phyloP scores from a whole-genome alignment of 2,888 invertebrate genomes.

The Auanema sp. region DNA sequence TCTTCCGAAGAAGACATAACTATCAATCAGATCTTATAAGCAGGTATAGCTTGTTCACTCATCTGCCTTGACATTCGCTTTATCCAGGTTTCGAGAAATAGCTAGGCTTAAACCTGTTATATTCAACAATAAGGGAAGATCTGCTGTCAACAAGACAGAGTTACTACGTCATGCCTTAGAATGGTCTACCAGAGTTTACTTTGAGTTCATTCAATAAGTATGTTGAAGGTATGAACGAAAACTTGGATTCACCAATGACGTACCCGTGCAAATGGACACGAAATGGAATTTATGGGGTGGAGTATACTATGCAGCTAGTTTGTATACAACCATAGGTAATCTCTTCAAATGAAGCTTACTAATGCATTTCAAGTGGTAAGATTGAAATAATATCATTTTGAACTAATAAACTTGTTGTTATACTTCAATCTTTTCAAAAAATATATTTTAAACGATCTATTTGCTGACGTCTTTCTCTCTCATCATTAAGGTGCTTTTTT shows the following conservation, averaged over 20 bases:
- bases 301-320: slow-evolving; percentile 49
- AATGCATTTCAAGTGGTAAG: too few relatives aligned
- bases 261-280: slow-evolving; percentile 38
- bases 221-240: slow-evolving; percentile 43
- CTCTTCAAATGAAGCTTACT: too few relatives aligned
- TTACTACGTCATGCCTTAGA: slow-evolving; percentile 14
- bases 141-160: slow-evolving; percentile 12
- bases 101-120: slow-evolving; percentile 10
- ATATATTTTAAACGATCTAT: not conserved
- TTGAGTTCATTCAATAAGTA: slow-evolving; percentile 5
- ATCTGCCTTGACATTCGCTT: not conserved
- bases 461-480: too few relatives aligned
- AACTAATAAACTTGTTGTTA: slow-evolving; percentile 1
- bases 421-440: not conserved
- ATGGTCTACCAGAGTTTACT: too few relatives aligned
- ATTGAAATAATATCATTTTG: not conserved
- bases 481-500: too few relatives aligned
- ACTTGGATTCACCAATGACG: slow-evolving; percentile 32
- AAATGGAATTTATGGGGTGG: slow-evolving; percentile 55
- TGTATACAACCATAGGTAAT: slow-evolving; percentile 56
- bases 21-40: slow-evolving; percentile 48
- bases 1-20: slow-evolving; percentile 36
- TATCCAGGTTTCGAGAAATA: slow-evolving; percentile 4
- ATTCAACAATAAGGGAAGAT: slow-evolving; percentile 10
- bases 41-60: slow-evolving; percentile 20